Evolutionary conservation across 2,113 vertebrate species (phyloP).

Genomic region (Chaetodon trifascialis): DNA sequence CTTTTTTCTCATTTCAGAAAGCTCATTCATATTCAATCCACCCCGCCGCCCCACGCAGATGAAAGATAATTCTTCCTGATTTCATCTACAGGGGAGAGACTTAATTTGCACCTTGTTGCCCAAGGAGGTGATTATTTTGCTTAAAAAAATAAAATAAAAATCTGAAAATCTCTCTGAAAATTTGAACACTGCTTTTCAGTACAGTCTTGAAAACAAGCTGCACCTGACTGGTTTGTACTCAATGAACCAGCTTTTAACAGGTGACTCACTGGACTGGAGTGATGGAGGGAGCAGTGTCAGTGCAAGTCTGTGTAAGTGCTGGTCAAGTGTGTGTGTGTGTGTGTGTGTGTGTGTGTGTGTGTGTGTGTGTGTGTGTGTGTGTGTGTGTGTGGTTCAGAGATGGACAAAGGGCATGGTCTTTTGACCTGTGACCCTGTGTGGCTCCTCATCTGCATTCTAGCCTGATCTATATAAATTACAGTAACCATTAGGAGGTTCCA

Average conservation of each 20-base stretch:
- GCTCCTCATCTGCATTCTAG: background rate
- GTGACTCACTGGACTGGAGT: background rate
- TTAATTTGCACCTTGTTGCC: slow-evolving; percentile 5
- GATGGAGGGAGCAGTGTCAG: background rate
- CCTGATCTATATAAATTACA: background rate
- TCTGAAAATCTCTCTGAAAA: slow-evolving; percentile 5
- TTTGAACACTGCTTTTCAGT: background rate
- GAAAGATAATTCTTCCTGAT: background rate
- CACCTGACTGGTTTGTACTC: background rate
- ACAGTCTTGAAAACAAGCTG: background rate
- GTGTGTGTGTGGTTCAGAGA: slow-evolving; percentile 1
- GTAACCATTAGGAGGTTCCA: background rate
- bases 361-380: background rate
- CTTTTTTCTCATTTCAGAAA: background rate
- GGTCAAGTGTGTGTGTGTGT: background rate
- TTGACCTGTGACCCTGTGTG: background rate
- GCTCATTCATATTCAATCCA: slow-evolving; percentile 19
- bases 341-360: background rate
- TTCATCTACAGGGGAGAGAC: background rate
- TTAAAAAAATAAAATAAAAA: background rate
- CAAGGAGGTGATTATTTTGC: slow-evolving; percentile 2
- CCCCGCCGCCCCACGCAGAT: background rate
- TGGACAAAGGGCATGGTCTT: background rate
- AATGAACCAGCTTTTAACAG: background rate
- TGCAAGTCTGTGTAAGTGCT: background rate